Conservation (phyloP, 2,888 invertebrate genomes). For the Aleiodes testaceus region DNA sequence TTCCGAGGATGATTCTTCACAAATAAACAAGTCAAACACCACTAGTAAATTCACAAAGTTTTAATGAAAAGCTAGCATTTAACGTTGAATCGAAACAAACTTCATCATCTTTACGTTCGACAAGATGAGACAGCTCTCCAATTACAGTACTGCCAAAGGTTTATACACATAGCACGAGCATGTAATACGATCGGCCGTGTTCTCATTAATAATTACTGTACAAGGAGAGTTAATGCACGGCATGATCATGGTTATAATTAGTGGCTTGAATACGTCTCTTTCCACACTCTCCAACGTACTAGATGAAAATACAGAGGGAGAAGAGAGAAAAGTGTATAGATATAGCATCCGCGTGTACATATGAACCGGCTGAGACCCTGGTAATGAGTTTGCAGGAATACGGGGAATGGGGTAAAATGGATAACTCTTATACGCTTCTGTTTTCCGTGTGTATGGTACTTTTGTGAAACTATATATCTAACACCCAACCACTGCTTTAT, state of each 20-base stretch:
- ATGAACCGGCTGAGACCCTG: constrained; percentile 39
- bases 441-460: constrained; percentile 2
- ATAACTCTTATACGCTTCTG: constrained; percentile 1
- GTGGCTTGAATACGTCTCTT: constrained; percentile 47
- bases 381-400: constrained; percentile 57
- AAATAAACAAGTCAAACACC: neutral
- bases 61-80: neutral
- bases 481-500: neutral
- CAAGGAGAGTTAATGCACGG: constrained; percentile 60
- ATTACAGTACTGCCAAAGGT: constrained; percentile 51
- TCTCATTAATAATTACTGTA: constrained; percentile 63
- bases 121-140: constrained; percentile 49
- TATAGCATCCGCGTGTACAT: neutral
- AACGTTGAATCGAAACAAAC: neutral
- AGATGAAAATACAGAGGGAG: constrained; percentile 11
- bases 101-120: constrained; percentile 26
- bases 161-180: constrained; percentile 46
- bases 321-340: constrained; percentile 8
- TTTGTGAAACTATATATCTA: neutral
- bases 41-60: neutral
- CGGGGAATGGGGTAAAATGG: constrained; percentile 6
- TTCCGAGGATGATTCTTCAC: no score
- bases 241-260: constrained; percentile 64
- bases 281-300: constrained; percentile 9
- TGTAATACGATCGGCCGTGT: constrained; percentile 58